Percentiles rank a stretch among this genome's conserved stretches.
Conservation (phyloP, 1,140 invertebrate species). For the Chlorops oryzae region DNA sequence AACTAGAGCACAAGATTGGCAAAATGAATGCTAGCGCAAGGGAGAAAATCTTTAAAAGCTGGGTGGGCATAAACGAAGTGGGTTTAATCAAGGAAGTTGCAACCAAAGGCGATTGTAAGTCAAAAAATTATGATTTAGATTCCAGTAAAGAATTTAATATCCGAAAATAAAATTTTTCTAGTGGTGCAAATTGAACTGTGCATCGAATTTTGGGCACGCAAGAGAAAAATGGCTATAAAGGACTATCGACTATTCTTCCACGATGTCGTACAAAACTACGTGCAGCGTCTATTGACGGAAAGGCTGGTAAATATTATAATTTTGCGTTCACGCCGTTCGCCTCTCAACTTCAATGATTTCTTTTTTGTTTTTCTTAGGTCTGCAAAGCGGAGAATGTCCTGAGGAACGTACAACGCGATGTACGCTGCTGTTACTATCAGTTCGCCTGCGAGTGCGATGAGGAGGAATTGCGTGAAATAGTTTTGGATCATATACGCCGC, state of each 20-base stretch:
- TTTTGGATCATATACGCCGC: constrained; percentile 36
- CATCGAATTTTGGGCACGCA: constrained; percentile 38
- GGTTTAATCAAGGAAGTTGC: constrained; percentile 43
- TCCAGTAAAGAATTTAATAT: no score
- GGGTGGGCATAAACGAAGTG: constrained; percentile 37
- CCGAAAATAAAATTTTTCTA: no score
- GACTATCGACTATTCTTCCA: constrained; percentile 39
- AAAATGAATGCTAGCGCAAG: constrained; percentile 14
- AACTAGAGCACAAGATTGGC: background rate
- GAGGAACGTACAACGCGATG: constrained; percentile 35
- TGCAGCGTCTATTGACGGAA: constrained; percentile 38
- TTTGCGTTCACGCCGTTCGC: no score
- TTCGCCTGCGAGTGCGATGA: constrained; percentile 37
- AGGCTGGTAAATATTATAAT: no score
- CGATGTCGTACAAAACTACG: constrained; percentile 42
- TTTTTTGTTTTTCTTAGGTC: no score
- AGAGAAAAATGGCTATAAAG: constrained; percentile 24
- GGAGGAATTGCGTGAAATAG: constrained; percentile 30
- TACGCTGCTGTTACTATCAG: constrained; percentile 41
- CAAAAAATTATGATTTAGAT: no score
- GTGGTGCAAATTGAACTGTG: constrained; percentile 38
- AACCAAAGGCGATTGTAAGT: constrained; percentile 46
- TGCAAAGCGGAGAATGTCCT: constrained; percentile 43
- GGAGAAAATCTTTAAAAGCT: constrained; percentile 40
- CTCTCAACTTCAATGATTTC: no score